phyloP scores from a whole-genome alignment of 2,797 vertebrate species.

The Pterois miles region DNA sequence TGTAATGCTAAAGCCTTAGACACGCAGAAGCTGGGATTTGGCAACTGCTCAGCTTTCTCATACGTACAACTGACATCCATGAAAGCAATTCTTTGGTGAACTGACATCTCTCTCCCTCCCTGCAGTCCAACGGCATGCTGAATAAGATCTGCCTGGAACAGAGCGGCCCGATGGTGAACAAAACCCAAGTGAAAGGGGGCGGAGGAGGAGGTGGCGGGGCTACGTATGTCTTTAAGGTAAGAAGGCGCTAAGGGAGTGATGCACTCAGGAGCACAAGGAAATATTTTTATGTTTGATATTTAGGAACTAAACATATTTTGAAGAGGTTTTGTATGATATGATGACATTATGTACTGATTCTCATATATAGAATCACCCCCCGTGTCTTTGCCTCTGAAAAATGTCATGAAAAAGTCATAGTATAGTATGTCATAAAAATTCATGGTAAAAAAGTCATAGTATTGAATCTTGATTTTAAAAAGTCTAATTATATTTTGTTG shows the following conservation, averaged over 20 bases:
- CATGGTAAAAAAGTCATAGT: not conserved
- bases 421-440: no score
- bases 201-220: constrained; percentile 95
- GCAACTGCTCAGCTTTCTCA: constrained; percentile 15
- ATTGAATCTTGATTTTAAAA: no score
- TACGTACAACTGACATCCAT: constrained; percentile 17
- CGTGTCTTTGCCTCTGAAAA: no score
- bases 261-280: not conserved
- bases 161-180: constrained; percentile 90
- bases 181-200: constrained; percentile 90
- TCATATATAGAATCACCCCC: not conserved
- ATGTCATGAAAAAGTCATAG: no score
- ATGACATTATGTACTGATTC: not conserved
- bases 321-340: not conserved
- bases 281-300: not conserved
- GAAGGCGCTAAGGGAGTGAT: not conserved
- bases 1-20: constrained; percentile 23
- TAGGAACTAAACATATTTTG: not conserved
- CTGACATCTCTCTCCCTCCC: constrained; percentile 44
- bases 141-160: constrained; percentile 93
- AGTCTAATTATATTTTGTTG: no score
- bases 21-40: constrained; percentile 31
- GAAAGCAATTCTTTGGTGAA: constrained; percentile 26
- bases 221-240: constrained; percentile 96
- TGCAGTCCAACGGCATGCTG: constrained; percentile 87